A percentile compares a stretch with the other conserved stretches of the same genome.
phyloP scores from a whole-genome alignment of 1,140 invertebrate genomes.

The Elysia chlorotica region DNA sequence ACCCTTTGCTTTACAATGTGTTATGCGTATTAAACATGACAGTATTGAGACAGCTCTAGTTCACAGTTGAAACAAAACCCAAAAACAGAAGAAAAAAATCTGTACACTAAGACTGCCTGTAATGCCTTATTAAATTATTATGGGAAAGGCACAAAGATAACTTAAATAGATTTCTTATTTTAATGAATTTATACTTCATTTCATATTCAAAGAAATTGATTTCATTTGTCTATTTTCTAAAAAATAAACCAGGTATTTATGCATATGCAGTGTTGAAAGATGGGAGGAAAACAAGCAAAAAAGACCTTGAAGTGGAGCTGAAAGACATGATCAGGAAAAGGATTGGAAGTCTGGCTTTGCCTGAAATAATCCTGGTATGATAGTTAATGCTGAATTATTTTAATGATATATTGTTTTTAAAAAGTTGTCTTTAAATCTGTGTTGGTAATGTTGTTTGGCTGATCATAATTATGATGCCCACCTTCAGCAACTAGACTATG shows the following conservation, averaged over 20 bases:
- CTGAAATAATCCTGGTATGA: conserved; percentile 57
- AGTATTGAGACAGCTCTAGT: no score
- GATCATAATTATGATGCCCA: not conserved
- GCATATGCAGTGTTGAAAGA: conserved; percentile 61
- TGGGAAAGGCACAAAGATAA: not conserved
- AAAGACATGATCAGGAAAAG: conserved; percentile 39
- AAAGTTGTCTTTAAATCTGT: not conserved
- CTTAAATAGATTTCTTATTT: not conserved
- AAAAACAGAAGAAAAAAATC: no score
- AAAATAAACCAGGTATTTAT: conserved; percentile 55
- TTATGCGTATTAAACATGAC: no score
- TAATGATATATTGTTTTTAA: not conserved
- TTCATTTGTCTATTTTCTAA: not conserved
- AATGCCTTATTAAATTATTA: not conserved
- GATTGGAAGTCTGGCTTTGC: conserved; percentile 59
- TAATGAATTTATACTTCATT: not conserved
- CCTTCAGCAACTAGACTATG: no score
- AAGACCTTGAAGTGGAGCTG: conserved; percentile 45
- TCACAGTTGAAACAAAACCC: no score
- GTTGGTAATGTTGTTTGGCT: not conserved
- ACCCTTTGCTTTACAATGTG: no score
- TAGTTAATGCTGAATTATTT: not conserved
- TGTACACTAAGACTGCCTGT: no score
- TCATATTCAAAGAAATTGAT: not conserved
- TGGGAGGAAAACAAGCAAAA: conserved; percentile 19